Base-by-base conservation (phyloP, 2,113 vertebrate species). In the Probosciger aterrimus region DNA sequence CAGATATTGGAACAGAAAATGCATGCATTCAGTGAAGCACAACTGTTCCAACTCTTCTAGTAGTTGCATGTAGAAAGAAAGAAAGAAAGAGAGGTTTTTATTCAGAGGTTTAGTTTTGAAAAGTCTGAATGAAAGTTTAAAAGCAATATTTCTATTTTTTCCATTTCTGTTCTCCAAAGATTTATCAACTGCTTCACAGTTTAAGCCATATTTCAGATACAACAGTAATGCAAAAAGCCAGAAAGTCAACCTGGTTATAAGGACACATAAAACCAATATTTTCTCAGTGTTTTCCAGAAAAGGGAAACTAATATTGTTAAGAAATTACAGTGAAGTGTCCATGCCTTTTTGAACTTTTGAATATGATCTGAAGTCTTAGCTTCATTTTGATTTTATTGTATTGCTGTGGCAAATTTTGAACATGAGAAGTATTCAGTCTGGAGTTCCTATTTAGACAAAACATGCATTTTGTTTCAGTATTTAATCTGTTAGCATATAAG, bases 41-140 rank as follows among this genome's bases (percentile, higher is more conserved):
- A 84, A 91, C 62, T 88, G 50, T 73, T 93, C 91, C 75, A 22
- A 37, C 70, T 92, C 90, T 95, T 77, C 70, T 81, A 18, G 82
- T 69, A 46, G 90, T 81, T 92, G 69, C 59, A 86, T 95, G 80
- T 71, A 49, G 41, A 59, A 22, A 70, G 30, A 65, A 30, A 70
- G 30, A 65, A 30, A 90, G 27, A 37, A 63, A 46, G 18, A 57
- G 24, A 43, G 7, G 15, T 89, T 88, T 39, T 27, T 65, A 65
- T 30, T 12, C 74, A 16, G 75, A 85, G 43, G 37, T 82, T 69
- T 88, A 3, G 4, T 59, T 78, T 91, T 39, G 63, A 60, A 67
- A 84, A 83, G 50, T 62, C 41, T 64, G 20, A 18, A 17, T 79
- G 8, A n/a, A 74, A 69, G 15, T 86, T 83, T 88, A 44, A 74